These are phyloP conservation scores for Caenorhabditis virilis DNA, from an alignment of 2,888 invertebrate genomes.

Conservation along the genomic window DNA sequence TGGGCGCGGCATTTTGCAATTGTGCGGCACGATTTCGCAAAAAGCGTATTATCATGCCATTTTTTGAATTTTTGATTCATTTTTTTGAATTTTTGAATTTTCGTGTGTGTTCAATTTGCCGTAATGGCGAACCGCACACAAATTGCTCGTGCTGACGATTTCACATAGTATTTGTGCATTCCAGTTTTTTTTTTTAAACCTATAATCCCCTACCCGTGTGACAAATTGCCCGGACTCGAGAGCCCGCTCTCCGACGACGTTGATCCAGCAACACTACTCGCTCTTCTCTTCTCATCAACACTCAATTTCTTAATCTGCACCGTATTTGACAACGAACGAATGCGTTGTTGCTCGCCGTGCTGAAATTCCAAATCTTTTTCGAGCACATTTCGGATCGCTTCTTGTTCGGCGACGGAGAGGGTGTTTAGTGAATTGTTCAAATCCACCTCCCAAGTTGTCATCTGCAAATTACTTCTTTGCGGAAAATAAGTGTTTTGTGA, in stretches of 20 bases:
- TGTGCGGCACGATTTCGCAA: no score
- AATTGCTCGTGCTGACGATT: no score
- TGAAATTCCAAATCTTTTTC: slow-evolving; percentile 56
- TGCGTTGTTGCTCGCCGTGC: slow-evolving; percentile 40
- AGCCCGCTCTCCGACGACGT: slow-evolving; percentile 31
- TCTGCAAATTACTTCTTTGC: background rate
- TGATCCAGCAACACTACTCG: slow-evolving; percentile 23
- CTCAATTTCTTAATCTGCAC: slow-evolving; percentile 28
- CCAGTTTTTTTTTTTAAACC: slow-evolving; percentile 5
- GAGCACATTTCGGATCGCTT: slow-evolving; percentile 43
- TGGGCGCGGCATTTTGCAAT: no score
- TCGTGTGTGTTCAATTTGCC: no score
- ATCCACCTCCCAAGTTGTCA: slow-evolving; percentile 14
- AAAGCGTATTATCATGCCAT: no score
- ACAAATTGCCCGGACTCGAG: slow-evolving; percentile 32
- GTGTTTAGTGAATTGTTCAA: slow-evolving; percentile 29
- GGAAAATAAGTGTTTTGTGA: background rate
- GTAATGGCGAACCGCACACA: no score
- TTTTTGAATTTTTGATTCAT: no score
- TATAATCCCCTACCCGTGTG: no score
- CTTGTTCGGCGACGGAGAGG: slow-evolving; percentile 42
- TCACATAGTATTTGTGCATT: no score
- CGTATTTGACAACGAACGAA: slow-evolving; percentile 26
- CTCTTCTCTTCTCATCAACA: slow-evolving; percentile 24
- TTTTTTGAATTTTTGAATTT: no score